phyloP scores from a whole-genome alignment of 2,797 vertebrate species.

The Characodon lateralis region DNA sequence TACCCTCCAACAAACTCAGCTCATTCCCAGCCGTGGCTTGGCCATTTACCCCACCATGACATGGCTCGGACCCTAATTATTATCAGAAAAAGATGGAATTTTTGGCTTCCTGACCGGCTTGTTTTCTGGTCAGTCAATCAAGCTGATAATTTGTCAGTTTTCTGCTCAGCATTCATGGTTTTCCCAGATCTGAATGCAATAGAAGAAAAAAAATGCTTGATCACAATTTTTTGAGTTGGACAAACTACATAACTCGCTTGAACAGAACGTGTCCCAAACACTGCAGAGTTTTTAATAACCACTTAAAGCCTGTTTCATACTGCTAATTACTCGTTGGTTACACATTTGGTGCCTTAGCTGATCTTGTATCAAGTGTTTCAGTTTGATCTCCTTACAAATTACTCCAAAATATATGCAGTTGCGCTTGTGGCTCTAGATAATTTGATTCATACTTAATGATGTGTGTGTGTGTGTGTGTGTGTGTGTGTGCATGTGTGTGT shows the following conservation, averaged over 20 bases:
- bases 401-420: neutral
- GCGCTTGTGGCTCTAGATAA: neutral
- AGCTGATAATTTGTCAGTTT: neutral
- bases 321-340: slow-evolving; percentile 9
- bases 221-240: slow-evolving; percentile 18
- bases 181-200: neutral
- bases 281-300: slow-evolving; percentile 6
- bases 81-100: neutral
- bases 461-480: neutral
- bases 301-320: slow-evolving; percentile 4
- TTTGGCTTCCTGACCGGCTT: neutral
- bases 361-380: neutral
- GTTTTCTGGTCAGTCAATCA: neutral
- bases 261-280: slow-evolving; percentile 2
- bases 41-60: no score
- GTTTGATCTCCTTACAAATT: slow-evolving; percentile 3
- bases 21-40: no score
- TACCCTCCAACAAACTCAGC: no score
- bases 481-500: no score
- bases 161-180: neutral
- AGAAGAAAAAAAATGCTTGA: neutral
- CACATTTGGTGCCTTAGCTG: neutral
- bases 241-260: slow-evolving; percentile 9
- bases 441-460: slow-evolving; percentile 20
- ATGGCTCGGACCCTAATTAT: no score